Evolutionary conservation across 2,797 vertebrate genomes (phyloP), one percentile per base, ranked within the genome.

Genomic region (Neopelma chrysocephalum): DNA sequence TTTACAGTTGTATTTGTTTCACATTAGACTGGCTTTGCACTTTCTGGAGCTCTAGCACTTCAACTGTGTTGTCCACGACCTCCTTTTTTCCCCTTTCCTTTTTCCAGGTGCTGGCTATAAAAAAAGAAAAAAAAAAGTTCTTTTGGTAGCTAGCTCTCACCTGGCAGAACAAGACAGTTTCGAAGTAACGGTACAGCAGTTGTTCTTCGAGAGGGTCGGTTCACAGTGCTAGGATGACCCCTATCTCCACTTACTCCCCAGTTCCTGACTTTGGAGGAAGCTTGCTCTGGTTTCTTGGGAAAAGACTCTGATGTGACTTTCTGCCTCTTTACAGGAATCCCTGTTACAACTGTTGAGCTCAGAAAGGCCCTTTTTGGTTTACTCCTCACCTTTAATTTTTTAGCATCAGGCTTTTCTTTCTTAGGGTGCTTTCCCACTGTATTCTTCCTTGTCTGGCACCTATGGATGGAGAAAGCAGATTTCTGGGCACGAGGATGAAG

Each of bases 341-440:
- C 82, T 57, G 95, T 48, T 38, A 89, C 58, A 51, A 87, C 56
- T 31, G 95, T 13, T 51, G 96, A 60, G 43, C 82, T 95, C 71
- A 91, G 36, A 87, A 96, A 94, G 6, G 68, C 76, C 38, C 95
- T 84, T 70, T 92, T 89, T 26, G 96, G 61, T 86, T 92, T 97
- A 88, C 92, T 93, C 11, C 29, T 82, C 66, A 75, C 79, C 65
- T 96, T 96, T 56, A 94, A 32, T 50, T 90, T 97, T 85, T 94
- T 93, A 50, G 93, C 58, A 87, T 95, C 89, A 47, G 84, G 21
- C 26, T 91, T 96, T 82, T 96, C 97, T 78, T 97, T 97, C 82
- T 94, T 97, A 65, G 88, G 92, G 65, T 96, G 88, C 82, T 95
- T 97, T 87, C 88, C 94, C 50, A 94, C 43, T 64, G 95, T 51